Base-by-base conservation (phyloP, 53 echinoderm and acorn worm species). In the Temnopleurus reevesii region DNA sequence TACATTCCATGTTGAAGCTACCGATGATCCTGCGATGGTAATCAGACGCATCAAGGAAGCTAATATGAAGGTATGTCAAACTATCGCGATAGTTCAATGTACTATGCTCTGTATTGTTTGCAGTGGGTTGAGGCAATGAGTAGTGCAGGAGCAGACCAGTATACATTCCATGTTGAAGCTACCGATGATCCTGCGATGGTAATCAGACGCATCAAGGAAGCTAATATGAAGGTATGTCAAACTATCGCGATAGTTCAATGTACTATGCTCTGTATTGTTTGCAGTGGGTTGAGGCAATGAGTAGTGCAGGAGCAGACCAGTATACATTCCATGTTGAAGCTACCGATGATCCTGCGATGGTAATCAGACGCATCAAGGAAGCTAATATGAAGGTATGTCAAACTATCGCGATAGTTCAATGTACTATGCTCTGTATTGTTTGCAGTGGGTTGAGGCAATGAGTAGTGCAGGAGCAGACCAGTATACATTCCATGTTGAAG, bases 141-240 rank as follows among this genome's bases (percentile, higher is more conserved):
- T 19, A 92, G 90, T 84, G 99, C 99, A 23, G 94, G 94, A 31
- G 99, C 91, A 36, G 86, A 94, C 77, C 99, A 99, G 81, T 99
- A 99, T 86, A 99, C 99, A 63, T 99, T 99, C 91, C 99, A 99
- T 86, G 90, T 95, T 8, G 98, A 98, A 77, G 98, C 98, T 21
- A 95, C 98, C 0, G 83, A 83, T n/a, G 89, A 91, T 47, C 95
- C 98, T 17, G 86, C 84, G 81, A 89, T 84, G 8, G 77, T 89
- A 28, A 98, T 98, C 30, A 54, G 92, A 60, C 90, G 91, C 31
- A 94, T 95, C 81, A 95, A 93, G 55, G 98, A 98, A 60, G 95
- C 98, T 86, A 93, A 92, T 59, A 98, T 98, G 98, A 98, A 98
- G 94, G 98, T 98, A 47, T 71, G 71, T 63, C n/a, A n/a, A n/a